Evolutionary conservation across 2,888 invertebrate genomes (phyloP), one percentile per base, ranked within the genome.

Genomic region (Cheilosia variabilis): DNA sequence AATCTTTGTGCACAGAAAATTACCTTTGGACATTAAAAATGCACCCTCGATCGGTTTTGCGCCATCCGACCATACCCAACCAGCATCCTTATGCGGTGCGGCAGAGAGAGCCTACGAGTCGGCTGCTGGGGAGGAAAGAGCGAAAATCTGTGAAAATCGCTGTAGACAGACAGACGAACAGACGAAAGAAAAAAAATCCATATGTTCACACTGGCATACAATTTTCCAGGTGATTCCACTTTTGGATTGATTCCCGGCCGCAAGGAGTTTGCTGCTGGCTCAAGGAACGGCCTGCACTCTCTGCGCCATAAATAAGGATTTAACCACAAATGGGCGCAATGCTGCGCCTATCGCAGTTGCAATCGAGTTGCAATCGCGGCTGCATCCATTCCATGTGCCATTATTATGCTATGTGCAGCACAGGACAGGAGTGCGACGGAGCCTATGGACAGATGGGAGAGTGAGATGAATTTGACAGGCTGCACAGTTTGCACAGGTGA

Each of bases 151-250:
- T 86, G 86, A 86, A 86, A 86, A 86, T 80, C 72, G 57, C 52
- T 81, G 86, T 66, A 77, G 86, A 86, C 80, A 72, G 71, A 60
- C 75, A 65, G 71, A 80, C 69, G 73, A 60, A 27, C 6, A 27
- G 6, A 27, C 6, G 27, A 7, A 6, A 27, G 1, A 63, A 55
- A 62, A 27, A 34, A 37, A 53, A 53, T 15, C 0, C 3, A 5
- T 5, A 27, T 22, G 52, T 55, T 68, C 66, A 58, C 76, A 60
- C 41, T 77, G 60, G 82, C 47, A 50, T 63, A 63, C 73, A 76
- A 81, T 81, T 86, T 86, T 86, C 80, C 80, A 80, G 66, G 80
- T 86, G 68, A 80, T 84, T 79, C 84, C 84, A 76, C 84, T 80
- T 86, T 81, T 77, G 86, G 80, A 86, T 77, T 86, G 86, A 86